Evolutionary conservation across 2,888 invertebrate genomes (phyloP).

Genomic region (Dynastes maya): DNA sequence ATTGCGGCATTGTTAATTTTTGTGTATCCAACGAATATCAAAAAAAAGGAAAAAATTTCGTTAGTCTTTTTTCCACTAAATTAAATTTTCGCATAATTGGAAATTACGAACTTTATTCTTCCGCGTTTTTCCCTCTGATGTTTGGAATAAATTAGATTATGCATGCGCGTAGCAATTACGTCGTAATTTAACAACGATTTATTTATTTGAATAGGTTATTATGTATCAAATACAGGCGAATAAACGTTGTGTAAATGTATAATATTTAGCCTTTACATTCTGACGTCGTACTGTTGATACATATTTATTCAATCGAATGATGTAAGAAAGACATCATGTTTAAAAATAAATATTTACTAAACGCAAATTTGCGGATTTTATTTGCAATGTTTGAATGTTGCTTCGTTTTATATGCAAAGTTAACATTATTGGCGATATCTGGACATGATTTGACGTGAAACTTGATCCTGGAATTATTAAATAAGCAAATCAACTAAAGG

Average conservation of each 20-base stretch:
- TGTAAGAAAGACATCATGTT: constrained; percentile 9
- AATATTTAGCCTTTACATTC: neutral
- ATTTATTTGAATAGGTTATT: neutral
- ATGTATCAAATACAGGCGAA: neutral
- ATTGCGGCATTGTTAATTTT: neutral
- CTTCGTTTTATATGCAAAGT: constrained; percentile 11
- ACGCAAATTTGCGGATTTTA: constrained; percentile 2
- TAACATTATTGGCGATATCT: no score
- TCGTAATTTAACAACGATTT: neutral
- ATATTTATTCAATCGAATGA: constrained; percentile 22
- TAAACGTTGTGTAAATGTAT: neutral
- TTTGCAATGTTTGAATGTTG: neutral
- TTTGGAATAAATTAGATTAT: neutral
- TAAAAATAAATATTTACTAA: constrained; percentile 29
- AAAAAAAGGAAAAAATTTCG: neutral
- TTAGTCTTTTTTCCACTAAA: neutral
- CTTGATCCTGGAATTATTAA: no score
- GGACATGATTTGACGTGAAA: no score
- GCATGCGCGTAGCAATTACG: neutral
- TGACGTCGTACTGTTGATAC: neutral
- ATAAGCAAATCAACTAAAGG: no score
- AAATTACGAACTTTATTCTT: neutral
- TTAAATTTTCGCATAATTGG: neutral
- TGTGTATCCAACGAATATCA: neutral
- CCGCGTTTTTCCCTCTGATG: neutral